These are phyloP conservation scores for Pseudachorutes palmiensis DNA, from an alignment of 1,140 invertebrate genomes.

Conservation along the genomic window DNA sequence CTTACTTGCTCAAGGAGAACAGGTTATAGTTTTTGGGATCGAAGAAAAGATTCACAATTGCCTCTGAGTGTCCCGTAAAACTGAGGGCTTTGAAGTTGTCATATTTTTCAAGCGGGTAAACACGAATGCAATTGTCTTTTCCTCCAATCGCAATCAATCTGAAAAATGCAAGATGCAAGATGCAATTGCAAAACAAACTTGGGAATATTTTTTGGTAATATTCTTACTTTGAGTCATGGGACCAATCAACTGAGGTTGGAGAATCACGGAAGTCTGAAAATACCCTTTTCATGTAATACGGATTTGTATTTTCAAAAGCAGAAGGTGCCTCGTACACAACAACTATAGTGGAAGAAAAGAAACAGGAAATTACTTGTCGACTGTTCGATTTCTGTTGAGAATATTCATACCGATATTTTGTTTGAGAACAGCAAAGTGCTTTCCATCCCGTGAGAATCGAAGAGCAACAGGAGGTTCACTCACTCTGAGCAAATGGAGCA, in stretches of 20 bases:
- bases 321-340: slow-evolving; percentile 81
- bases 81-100: slow-evolving; percentile 66
- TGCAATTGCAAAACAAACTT: slow-evolving; percentile 8
- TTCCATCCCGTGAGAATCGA: slow-evolving; percentile 89
- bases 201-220: not conserved
- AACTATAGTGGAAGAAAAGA: slow-evolving; percentile 50
- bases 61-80: slow-evolving; percentile 66
- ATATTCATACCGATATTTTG: slow-evolving; percentile 49
- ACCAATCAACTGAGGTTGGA: slow-evolving; percentile 76
- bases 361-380: not conserved
- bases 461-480: slow-evolving; percentile 63
- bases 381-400: not conserved
- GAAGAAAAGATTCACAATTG: slow-evolving; percentile 77
- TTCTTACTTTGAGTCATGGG: slow-evolving; percentile 65
- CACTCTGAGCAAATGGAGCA: slow-evolving; percentile 78
- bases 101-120: slow-evolving; percentile 66
- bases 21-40: slow-evolving; percentile 74
- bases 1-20: slow-evolving; percentile 63
- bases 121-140: slow-evolving; percentile 72
- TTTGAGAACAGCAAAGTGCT: slow-evolving; percentile 80
- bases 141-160: slow-evolving; percentile 72
- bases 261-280: slow-evolving; percentile 75
- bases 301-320: slow-evolving; percentile 68
- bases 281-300: slow-evolving; percentile 74
- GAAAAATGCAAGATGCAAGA: slow-evolving; percentile 31